Conservation (phyloP, 1,140 invertebrate genomes). For the Chlorops oryzae region DNA sequence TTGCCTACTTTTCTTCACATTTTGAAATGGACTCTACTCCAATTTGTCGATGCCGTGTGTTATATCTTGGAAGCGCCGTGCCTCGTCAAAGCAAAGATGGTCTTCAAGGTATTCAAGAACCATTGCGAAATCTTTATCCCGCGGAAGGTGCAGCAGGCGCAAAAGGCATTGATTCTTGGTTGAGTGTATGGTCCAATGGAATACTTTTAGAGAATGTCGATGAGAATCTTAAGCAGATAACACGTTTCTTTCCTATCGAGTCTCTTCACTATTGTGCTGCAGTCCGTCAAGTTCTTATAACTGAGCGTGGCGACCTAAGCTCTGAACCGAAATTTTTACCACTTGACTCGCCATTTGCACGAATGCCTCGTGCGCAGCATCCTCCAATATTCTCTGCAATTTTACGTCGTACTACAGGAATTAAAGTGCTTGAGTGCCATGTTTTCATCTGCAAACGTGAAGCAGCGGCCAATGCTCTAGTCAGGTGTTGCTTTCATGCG, state of each 20-base stretch:
- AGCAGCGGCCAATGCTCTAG: slow-evolving; percentile 88
- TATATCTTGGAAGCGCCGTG: slow-evolving; percentile 95
- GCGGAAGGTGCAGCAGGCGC: slow-evolving; percentile 68
- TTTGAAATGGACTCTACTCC: slow-evolving; percentile 65
- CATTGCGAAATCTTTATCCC: slow-evolving; percentile 91
- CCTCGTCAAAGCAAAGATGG: slow-evolving; percentile 97
- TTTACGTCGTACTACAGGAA: slow-evolving; percentile 88
- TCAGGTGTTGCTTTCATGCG: slow-evolving; percentile 90
- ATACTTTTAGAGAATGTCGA: slow-evolving; percentile 94
- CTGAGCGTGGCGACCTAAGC: slow-evolving; percentile 50
- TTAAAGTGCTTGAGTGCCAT: slow-evolving; percentile 98
- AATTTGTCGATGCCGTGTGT: slow-evolving; percentile 92
- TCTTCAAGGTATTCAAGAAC: slow-evolving; percentile 95
- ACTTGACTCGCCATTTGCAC: slow-evolving; percentile 90
- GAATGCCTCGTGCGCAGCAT: slow-evolving; percentile 79
- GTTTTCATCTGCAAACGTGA: slow-evolving; percentile 96
- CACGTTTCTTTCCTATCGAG: slow-evolving; percentile 95
- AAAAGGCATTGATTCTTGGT: slow-evolving; percentile 93
- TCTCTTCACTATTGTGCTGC: slow-evolving; percentile 96
- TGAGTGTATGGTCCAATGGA: slow-evolving; percentile 95
- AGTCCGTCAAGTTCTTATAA: slow-evolving; percentile 73
- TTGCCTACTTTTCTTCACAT: slow-evolving; percentile 9
- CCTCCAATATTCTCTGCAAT: slow-evolving; percentile 97
- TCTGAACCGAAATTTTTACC: slow-evolving; percentile 83
- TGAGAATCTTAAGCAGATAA: slow-evolving; percentile 89